phyloP scores from a whole-genome alignment of 30 jellyfish, hydroid and myxozoan species.

The Aurelia aurita region DNA sequence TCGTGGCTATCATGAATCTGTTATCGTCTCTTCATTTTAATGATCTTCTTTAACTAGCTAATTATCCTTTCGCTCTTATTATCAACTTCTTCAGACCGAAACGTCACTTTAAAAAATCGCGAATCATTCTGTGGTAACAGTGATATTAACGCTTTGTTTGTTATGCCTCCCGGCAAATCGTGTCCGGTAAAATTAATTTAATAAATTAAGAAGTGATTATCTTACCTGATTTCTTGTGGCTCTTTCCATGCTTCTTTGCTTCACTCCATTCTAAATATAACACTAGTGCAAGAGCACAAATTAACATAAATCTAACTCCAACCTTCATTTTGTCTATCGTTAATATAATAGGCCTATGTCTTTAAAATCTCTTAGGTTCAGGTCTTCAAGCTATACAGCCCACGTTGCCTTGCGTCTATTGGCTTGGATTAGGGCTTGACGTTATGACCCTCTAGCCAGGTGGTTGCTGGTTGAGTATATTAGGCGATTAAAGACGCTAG shows the following conservation, averaged over 20 bases:
- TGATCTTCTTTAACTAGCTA: no score
- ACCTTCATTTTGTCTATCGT: slow-evolving; percentile 21
- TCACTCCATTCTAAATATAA: slow-evolving; percentile 20
- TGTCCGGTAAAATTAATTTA: no score
- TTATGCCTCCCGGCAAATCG: no score
- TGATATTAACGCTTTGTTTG: no score
- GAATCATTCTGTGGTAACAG: no score
- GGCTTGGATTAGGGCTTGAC: slow-evolving; percentile 53
- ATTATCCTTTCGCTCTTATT: no score
- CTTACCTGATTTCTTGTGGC: slow-evolving; percentile 69
- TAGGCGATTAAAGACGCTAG: slow-evolving; percentile 4
- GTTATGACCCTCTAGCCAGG: slow-evolving; percentile 74
- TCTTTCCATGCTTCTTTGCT: slow-evolving; percentile 43
- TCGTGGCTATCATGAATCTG: no score
- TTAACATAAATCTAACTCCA: slow-evolving; percentile 3
- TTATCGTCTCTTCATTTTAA: no score
- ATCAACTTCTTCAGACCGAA: no score
- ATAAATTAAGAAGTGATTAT: neutral
- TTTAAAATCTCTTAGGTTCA: neutral
- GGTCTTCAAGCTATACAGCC: neutral
- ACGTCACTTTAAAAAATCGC: no score
- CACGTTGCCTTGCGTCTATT: neutral
- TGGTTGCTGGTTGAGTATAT: slow-evolving; percentile 74
- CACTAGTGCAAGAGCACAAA: slow-evolving; percentile 35
- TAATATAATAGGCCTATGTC: neutral